Percentiles rank a stretch among this genome's conserved stretches.
Evolutionary conservation across 2,113 vertebrate species (phyloP).

Genomic region (Pygoscelis antarcticus): DNA sequence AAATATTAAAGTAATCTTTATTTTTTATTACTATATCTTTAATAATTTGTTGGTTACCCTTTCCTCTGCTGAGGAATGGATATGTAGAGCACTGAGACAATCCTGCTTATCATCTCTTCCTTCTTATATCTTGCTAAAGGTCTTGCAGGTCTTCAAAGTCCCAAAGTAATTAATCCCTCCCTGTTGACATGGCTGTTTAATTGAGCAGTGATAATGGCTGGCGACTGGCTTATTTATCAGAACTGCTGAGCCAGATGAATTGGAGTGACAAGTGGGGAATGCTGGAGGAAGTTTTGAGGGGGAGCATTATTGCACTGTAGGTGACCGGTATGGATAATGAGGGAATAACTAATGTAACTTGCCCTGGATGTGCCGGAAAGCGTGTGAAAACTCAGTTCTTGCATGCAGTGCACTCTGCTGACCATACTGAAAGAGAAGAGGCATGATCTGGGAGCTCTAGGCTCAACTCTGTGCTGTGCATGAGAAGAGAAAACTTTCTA

Average conservation of each 20-base stretch:
- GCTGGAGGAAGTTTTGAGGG: not conserved
- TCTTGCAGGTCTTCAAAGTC: not conserved
- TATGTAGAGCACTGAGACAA: not conserved
- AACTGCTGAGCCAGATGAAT: not conserved
- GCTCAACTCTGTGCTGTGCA: not conserved
- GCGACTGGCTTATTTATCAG: not conserved
- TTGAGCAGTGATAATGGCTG: not conserved
- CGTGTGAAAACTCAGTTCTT: not conserved
- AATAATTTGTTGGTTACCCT: not conserved
- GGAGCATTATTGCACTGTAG: not conserved
- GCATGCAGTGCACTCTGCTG: not conserved
- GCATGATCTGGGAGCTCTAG: not conserved
- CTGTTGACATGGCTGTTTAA: not conserved
- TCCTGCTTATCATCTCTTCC: not conserved
- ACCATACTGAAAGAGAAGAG: not conserved
- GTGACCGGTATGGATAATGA: not conserved
- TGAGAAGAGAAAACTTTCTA: not conserved
- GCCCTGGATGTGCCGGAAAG: fast-evolving
- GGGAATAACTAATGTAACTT: not conserved
- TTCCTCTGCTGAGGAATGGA: not conserved
- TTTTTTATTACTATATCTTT: not conserved
- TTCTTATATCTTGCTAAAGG: not conserved
- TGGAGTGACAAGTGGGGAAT: not conserved
- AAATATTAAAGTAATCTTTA: not conserved
- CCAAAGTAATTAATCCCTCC: not conserved